A percentile compares a stretch with the other conserved stretches of the same genome.
Evolutionary conservation across 2,888 invertebrate species (phyloP).

Genomic region (Lymantria monacha): DNA sequence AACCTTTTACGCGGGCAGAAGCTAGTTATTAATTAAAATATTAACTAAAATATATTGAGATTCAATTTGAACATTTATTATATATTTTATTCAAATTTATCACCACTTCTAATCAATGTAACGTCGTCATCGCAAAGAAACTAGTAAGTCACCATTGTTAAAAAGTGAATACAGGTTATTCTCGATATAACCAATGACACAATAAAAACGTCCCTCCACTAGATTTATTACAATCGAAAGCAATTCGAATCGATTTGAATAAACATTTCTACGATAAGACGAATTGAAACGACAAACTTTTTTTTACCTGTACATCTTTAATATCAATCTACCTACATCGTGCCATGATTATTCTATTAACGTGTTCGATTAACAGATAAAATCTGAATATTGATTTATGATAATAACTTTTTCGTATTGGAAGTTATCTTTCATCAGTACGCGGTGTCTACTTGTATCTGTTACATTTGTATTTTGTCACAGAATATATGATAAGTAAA

Average conservation of each 20-base stretch:
- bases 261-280: constrained; percentile 59
- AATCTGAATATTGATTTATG: constrained; percentile 50
- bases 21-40: no score
- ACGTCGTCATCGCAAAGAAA: constrained; percentile 29
- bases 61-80: background rate
- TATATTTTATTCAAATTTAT: background rate
- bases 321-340: constrained; percentile 24
- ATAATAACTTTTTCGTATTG: constrained; percentile 33
- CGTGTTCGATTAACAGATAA: constrained; percentile 53
- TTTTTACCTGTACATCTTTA: constrained; percentile 33
- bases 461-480: constrained; percentile 20
- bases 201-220: constrained; percentile 63
- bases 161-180: constrained; percentile 45
- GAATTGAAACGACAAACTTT: constrained; percentile 39
- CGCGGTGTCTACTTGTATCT: constrained; percentile 13
- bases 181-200: constrained; percentile 37
- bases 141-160: constrained; percentile 23
- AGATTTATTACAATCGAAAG: constrained; percentile 69
- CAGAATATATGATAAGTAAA: constrained; percentile 1
- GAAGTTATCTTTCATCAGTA: constrained; percentile 20
- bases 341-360: constrained; percentile 59
- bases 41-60: no score
- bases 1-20: no score
- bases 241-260: constrained; percentile 64
- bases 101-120: constrained; percentile 4